Conservation (phyloP, 2,888 invertebrate species). For the Sesia bembeciformis region DNA sequence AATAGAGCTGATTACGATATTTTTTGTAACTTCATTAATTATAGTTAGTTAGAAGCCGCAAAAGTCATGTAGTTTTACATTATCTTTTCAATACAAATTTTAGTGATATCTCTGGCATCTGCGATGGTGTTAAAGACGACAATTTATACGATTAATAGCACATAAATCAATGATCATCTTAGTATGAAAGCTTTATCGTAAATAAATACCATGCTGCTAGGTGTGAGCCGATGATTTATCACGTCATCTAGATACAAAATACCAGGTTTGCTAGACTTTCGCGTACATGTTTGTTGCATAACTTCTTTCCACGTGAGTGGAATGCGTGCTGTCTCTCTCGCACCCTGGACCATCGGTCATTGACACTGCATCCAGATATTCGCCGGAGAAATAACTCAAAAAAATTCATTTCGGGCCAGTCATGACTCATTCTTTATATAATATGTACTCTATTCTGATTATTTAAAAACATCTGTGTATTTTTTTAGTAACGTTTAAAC, state of each 20-base stretch:
- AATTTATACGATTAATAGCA: not conserved
- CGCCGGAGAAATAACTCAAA: conserved; percentile 22
- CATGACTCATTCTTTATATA: too few relatives aligned
- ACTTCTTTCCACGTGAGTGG: conserved; percentile 67
- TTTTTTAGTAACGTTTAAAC: too few relatives aligned
- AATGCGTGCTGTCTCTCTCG: conserved; percentile 46
- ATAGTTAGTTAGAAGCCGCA: too few relatives aligned
- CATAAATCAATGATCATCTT: not conserved
- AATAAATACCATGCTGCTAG: not conserved
- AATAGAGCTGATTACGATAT: too few relatives aligned
- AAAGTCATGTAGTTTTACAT: too few relatives aligned
- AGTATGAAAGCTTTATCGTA: not conserved
- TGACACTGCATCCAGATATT: conserved; percentile 50
- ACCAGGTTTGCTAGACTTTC: conserved; percentile 34
- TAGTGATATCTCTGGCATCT: not conserved
- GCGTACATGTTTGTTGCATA: conserved; percentile 61
- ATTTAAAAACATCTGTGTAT: too few relatives aligned
- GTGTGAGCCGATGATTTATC: conserved; percentile 13
- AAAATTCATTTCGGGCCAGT: conserved; percentile 16
- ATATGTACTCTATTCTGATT: too few relatives aligned
- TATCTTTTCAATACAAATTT: not conserved
- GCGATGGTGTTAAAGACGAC: not conserved
- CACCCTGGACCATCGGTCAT: conserved; percentile 59
- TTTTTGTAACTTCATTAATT: too few relatives aligned
- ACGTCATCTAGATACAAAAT: conserved; percentile 43